Base-by-base conservation (phyloP, 1,140 invertebrate species). In the Rhagoletis zephyria region DNA sequence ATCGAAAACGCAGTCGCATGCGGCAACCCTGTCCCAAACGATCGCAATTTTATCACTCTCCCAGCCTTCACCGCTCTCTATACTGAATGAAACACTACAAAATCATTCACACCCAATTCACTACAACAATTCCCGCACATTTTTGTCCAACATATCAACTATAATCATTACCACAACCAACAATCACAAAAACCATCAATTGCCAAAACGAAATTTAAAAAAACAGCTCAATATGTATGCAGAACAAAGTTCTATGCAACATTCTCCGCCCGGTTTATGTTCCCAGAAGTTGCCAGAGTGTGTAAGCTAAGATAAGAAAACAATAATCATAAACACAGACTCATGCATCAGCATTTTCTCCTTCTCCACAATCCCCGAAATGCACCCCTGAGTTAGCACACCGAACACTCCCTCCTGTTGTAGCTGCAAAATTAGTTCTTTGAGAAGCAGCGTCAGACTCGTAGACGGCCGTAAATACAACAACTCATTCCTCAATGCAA, bases 381-480 rank as follows among this genome's bases (percentile, higher is more conserved):
- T 12, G 30, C 19, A 4, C 67, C 87, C 14, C 77, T 45, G 30
- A 30, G 30, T 30, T 30, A 30, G 5, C 51, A 56, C 51, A 56
- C 51, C 70, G 48, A n/a, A 48, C 14, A 89, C 87, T n/a, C 74
- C 65, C 30, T 88, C 70, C 64, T 89, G 74, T 70, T 86, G 88
- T 87, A 88, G 89, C 56, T 88, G 87, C 51, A 89, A 88, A 77
- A 88, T 89, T 87, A 89, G 89, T 88, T 90, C 87, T 64, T 85
- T 85, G 56, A 3, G 67, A 67, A 87, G 67, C 64, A 85, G 9
- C 14, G 59, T 42, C 87, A 89, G 87, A 88, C 87, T 77, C 1
- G 10, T 74, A 74, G 9, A 14, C 51, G 16, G 40, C 14, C 30
- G 12, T 16, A 85, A 63, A 61, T 7, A 56, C 2, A 30, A 60